phyloP scores from a whole-genome alignment of 1,140 invertebrate genomes.

The Drosophila burlai region DNA sequence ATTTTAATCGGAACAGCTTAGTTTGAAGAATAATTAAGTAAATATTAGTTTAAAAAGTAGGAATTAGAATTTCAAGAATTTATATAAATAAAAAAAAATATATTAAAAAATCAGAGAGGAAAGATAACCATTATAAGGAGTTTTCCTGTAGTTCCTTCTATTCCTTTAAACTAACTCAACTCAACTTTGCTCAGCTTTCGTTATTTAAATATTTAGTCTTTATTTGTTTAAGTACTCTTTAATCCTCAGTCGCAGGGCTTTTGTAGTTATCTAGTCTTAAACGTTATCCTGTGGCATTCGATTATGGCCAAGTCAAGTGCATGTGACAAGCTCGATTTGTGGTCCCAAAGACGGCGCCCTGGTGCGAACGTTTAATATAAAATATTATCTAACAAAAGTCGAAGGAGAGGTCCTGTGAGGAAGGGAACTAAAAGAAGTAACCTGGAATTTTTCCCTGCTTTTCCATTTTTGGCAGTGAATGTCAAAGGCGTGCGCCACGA shows the following conservation, averaged over 20 bases:
- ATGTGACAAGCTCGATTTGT: conserved; percentile 75
- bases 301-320: conserved; percentile 62
- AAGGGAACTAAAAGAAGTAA: conserved; percentile 53
- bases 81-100: not conserved
- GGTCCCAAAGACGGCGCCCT: conserved; percentile 71
- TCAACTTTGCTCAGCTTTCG: no score
- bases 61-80: not conserved
- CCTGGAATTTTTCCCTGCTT: conserved; percentile 29
- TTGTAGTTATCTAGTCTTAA: conserved; percentile 29
- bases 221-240: not conserved
- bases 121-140: no score
- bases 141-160: not conserved
- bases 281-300: conserved; percentile 15
- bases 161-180: not conserved
- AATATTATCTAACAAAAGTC: conserved; percentile 82
- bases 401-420: not conserved
- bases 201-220: not conserved
- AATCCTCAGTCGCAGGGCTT: not conserved
- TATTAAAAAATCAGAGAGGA: not conserved
- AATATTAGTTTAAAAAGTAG: not conserved
- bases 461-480: conserved; percentile 68
- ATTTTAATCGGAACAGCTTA: not conserved
- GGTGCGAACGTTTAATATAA: conserved; percentile 71
- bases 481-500: conserved; percentile 84
- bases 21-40: not conserved